Evolutionary conservation across 2,888 invertebrate genomes (phyloP), one percentile per base, ranked within the genome.

Genomic region (Eilema griseolum): DNA sequence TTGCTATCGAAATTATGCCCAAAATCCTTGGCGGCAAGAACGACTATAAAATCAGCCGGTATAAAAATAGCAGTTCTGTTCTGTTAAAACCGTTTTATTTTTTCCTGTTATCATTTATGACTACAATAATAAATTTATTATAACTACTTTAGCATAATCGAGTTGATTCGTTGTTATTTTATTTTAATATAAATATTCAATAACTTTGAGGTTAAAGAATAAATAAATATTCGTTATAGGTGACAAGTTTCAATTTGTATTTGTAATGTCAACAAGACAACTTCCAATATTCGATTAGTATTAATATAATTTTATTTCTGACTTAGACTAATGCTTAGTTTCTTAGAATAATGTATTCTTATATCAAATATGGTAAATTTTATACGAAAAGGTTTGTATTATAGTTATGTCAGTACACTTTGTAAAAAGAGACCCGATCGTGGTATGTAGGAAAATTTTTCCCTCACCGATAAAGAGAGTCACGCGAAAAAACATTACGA

Each of bases 201-300:
- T 59, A 59, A 59, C 12, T 52, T 52, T n/a, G n/a, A 52, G 52
- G 52, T n/a, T 52, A n/a, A 52, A 52, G 20, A 20, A n/a, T 52
- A 52, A 52, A 52, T n/a, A 52, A 52, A 52, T 52, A n/a, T 7
- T 52, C n/a, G 52, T 52, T n/a, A 8, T n/a, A 20, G 10, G n/a
- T 52, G 52, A 52, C 52, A 52, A n/a, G 52, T 52, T n/a, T 52
- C 52, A 52, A n/a, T 52, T 52, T 52, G 52, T 52, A 52, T 52
- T n/a, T 10, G 1, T 52, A 46, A 52, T 52, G n/a, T 52, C 52
- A 52, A 52, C 52, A 52, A 52, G 52, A n/a, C 52, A n/a, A 52
- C 52, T 52, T 52, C n/a, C 7, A 52, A 52, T 52, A 52, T 52
- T 52, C n/a, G 7, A n/a, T 52, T 52, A 52, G 52, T 52, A 52